phyloP scores from a whole-genome alignment of 2,888 invertebrate species.

The Galerucella calmariensis region DNA sequence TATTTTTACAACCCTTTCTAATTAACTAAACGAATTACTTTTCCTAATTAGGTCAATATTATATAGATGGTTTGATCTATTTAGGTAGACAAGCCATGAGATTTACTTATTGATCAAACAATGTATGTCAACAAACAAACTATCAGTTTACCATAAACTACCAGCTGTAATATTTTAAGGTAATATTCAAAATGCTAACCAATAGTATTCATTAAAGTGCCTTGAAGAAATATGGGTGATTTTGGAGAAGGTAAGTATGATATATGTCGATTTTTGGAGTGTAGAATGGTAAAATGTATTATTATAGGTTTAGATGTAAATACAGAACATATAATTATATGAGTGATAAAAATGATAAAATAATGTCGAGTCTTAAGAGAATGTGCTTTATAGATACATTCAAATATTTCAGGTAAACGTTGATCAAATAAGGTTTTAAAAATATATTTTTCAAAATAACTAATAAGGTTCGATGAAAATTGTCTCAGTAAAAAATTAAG shows the following conservation, averaged over 20 bases:
- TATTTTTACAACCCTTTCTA: neutral
- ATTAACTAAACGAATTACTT: no score
- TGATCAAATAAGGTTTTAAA: no score
- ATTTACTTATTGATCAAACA: slow-evolving; percentile 29
- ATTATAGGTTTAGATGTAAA: neutral
- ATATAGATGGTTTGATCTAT: slow-evolving; percentile 12
- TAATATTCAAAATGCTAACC: neutral
- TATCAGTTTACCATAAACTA: neutral
- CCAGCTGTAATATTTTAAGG: neutral
- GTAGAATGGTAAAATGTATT: neutral
- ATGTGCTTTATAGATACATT: no score
- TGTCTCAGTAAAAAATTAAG: no score
- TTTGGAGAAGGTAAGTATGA: slow-evolving; percentile 60
- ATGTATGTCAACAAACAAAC: slow-evolving; percentile 22
- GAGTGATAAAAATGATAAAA: no score
- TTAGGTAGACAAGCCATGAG: slow-evolving; percentile 14
- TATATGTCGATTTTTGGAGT: neutral
- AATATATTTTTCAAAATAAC: no score
- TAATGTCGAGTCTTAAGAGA: no score
- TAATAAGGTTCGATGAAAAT: no score
- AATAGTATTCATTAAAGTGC: slow-evolving; percentile 10
- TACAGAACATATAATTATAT: no score
- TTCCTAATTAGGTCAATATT: slow-evolving; percentile 11
- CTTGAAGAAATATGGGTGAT: slow-evolving; percentile 56
- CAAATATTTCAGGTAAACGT: no score